Evolutionary conservation across 1,140 invertebrate species (phyloP).

Genomic region (Elysia chlorotica): DNA sequence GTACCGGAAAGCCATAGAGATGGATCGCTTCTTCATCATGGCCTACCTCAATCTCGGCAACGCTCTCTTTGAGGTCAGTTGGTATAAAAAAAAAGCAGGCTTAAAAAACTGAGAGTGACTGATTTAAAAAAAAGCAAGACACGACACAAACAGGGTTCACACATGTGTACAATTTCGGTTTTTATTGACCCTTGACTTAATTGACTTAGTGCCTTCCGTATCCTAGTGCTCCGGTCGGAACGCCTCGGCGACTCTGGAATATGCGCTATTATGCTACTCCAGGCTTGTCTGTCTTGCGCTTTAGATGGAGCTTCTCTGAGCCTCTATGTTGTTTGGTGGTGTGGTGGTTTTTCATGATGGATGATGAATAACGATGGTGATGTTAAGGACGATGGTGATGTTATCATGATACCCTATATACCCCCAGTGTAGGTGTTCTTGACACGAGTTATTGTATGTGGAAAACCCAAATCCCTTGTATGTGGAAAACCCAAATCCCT

Average conservation of each 20-base stretch:
- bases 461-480: no score
- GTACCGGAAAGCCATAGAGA: slow-evolving; percentile 35
- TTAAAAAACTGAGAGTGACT: background rate
- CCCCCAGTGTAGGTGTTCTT: no score
- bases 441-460: no score
- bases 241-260: no score
- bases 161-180: background rate
- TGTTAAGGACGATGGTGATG: no score
- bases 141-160: background rate
- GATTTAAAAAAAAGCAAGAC: background rate
- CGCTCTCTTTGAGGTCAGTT: slow-evolving; percentile 23
- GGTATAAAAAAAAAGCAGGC: background rate
- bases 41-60: slow-evolving; percentile 39
- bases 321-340: background rate
- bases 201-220: no score
- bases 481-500: no score
- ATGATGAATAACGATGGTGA: no score
- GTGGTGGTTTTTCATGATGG: background rate
- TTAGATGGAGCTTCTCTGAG: background rate
- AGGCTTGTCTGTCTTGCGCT: background rate
- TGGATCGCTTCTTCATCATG: slow-evolving; percentile 46
- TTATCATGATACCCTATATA: no score
- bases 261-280: no score
- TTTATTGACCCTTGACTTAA: no score
- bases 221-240: no score